Conservation (phyloP, 2,888 invertebrate genomes). For the Eupithecia tripunctaria region DNA sequence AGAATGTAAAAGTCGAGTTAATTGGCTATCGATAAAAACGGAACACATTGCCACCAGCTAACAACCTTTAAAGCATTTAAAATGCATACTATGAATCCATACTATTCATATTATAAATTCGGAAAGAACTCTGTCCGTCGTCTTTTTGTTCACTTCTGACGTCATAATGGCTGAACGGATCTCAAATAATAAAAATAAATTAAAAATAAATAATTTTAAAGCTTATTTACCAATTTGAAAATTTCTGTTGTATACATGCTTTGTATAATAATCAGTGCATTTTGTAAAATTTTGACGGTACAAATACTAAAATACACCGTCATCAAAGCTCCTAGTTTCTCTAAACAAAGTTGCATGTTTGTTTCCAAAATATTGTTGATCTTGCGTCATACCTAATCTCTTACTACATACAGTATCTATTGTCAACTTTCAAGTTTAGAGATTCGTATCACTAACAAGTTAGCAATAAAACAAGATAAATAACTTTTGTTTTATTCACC, state of each 20-base stretch:
- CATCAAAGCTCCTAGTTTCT: neutral
- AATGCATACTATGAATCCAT: neutral
- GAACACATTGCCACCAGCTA: neutral
- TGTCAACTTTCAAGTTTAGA: conserved; percentile 29
- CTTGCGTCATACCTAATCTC: neutral
- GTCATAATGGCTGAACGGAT: no score
- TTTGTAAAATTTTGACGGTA: neutral
- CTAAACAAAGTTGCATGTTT: neutral
- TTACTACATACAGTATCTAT: conserved; percentile 5
- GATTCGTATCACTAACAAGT: conserved; percentile 18
- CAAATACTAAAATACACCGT: neutral
- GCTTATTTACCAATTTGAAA: neutral
- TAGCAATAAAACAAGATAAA: conserved; percentile 25
- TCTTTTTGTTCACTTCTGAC: no score
- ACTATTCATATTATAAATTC: no score
- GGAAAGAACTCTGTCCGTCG: no score
- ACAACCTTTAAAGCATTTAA: neutral
- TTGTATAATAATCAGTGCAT: neutral
- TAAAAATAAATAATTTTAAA: no score
- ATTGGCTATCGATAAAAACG: neutral
- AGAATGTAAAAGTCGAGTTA: conserved; percentile 19
- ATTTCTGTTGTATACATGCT: neutral
- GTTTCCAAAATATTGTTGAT: neutral
- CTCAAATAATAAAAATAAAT: no score
- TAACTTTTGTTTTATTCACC: conserved; percentile 12